Conservation (phyloP, 1,140 invertebrate genomes). For the Drosophila insularis region DNA sequence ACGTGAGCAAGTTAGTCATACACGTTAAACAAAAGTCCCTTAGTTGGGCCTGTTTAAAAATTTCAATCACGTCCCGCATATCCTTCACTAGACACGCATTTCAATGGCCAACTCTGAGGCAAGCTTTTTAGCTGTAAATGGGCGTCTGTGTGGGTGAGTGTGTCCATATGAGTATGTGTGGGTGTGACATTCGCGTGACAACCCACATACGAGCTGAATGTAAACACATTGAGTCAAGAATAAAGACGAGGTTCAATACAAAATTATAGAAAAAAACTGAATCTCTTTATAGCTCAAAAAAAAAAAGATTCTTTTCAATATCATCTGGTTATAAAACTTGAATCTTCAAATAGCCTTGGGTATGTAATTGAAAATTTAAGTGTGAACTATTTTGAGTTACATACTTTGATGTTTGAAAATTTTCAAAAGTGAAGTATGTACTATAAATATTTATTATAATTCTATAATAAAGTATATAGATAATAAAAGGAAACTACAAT, state of each 20-base stretch:
- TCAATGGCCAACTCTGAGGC: slow-evolving; percentile 61
- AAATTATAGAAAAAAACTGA: background rate
- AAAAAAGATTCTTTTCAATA: too few species aligned
- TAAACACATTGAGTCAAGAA: slow-evolving; percentile 1
- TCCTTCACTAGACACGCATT: slow-evolving; percentile 79
- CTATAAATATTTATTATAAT: too few species aligned
- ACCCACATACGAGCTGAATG: slow-evolving; percentile 6
- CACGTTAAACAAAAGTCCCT: slow-evolving; percentile 27
- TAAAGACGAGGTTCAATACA: slow-evolving; percentile 11
- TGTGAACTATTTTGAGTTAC: too few species aligned
- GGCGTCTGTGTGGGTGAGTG: background rate
- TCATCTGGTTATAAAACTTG: too few species aligned
- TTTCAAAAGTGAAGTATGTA: too few species aligned
- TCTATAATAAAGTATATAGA: too few species aligned
- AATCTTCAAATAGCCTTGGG: too few species aligned
- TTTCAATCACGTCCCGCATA: slow-evolving; percentile 73
- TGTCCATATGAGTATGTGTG: slow-evolving; percentile 1
- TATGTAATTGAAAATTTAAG: too few species aligned
- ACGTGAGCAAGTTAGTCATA: slow-evolving; percentile 63
- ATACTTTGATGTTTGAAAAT: too few species aligned
- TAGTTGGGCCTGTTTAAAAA: slow-evolving; percentile 52
- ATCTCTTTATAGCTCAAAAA: too few species aligned
- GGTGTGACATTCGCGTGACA: slow-evolving; percentile 14
- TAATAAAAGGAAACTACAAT: too few species aligned
- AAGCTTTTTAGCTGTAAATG: slow-evolving; percentile 11